phyloP scores from a whole-genome alignment of 92 coral and sea anemone genomes.

The Siderastrea siderea region DNA sequence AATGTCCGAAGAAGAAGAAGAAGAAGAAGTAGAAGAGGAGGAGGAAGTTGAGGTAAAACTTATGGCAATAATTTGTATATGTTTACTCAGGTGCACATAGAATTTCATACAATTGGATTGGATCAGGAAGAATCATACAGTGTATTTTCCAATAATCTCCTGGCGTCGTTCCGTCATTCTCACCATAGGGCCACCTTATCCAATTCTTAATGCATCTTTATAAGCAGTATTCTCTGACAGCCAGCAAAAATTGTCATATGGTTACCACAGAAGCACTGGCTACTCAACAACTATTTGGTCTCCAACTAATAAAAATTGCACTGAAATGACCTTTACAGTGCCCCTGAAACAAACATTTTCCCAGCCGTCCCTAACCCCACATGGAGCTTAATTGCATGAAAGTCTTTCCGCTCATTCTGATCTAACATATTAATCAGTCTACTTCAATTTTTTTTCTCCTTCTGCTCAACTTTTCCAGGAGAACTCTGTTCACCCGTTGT shows the following conservation, averaged over 20 bases:
- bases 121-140: not conserved
- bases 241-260: too few species aligned
- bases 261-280: too few species aligned
- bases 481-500: too few species aligned
- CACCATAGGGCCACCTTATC: constrained; percentile 4
- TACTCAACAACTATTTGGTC: too few species aligned
- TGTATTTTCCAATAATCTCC: not conserved
- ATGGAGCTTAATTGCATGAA: too few species aligned
- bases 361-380: too few species aligned
- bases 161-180: constrained; percentile 8
- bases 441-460: not conserved
- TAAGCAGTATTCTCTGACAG: not conserved
- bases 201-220: not conserved
- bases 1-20: not conserved
- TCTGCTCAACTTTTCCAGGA: too few species aligned
- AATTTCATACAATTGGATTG: not conserved
- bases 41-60: constrained; percentile 7
- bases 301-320: too few species aligned
- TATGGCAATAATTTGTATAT: too few species aligned
- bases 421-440: not conserved
- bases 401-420: not conserved
- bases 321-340: too few species aligned
- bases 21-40: not conserved
- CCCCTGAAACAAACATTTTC: too few species aligned
- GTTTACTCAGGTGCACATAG: too few species aligned